A percentile compares a stretch with the other conserved stretches of the same genome.
phyloP scores from a whole-genome alignment of 1,140 invertebrate species.

The Cotesia typhae region DNA sequence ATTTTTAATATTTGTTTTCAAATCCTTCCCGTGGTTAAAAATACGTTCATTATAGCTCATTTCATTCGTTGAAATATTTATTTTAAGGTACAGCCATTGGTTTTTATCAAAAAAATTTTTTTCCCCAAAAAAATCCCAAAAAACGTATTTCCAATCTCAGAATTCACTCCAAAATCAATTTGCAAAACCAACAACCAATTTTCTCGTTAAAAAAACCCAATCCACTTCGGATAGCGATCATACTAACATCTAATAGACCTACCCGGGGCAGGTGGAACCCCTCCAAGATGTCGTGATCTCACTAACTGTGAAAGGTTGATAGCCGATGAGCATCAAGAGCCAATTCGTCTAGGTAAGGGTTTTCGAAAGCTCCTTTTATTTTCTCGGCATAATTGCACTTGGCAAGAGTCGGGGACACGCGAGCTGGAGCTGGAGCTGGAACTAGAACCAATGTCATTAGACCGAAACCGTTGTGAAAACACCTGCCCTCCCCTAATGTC shows the following conservation, averaged over 20 bases:
- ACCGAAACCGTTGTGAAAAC: conserved; percentile 39
- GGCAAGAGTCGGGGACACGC: conserved; percentile 38
- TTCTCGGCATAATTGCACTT: conserved; percentile 39
- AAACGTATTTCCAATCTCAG: background rate
- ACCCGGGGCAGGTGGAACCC: too few relatives aligned
- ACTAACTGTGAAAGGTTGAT: conserved; percentile 30
- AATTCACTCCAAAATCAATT: too few relatives aligned
- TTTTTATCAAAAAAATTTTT: background rate
- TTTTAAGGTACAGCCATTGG: too few relatives aligned
- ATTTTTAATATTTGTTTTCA: too few relatives aligned
- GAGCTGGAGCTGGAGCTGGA: conserved; percentile 26
- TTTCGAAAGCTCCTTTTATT: background rate
- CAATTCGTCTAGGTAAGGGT: conserved; percentile 44
- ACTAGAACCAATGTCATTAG: conserved; percentile 39
- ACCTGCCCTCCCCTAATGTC: conserved; percentile 42
- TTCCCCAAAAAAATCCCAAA: conserved; percentile 5
- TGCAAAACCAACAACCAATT: too few relatives aligned
- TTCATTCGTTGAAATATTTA: too few relatives aligned
- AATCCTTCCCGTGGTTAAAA: too few relatives aligned
- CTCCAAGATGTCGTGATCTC: too few relatives aligned
- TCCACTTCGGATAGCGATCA: too few relatives aligned
- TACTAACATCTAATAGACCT: too few relatives aligned
- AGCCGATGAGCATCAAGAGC: conserved; percentile 41
- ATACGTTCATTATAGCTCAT: too few relatives aligned
- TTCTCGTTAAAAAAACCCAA: too few relatives aligned